These are phyloP conservation scores for Ericerus pela DNA, from an alignment of 1,140 invertebrate genomes.

Conservation along the genomic window DNA sequence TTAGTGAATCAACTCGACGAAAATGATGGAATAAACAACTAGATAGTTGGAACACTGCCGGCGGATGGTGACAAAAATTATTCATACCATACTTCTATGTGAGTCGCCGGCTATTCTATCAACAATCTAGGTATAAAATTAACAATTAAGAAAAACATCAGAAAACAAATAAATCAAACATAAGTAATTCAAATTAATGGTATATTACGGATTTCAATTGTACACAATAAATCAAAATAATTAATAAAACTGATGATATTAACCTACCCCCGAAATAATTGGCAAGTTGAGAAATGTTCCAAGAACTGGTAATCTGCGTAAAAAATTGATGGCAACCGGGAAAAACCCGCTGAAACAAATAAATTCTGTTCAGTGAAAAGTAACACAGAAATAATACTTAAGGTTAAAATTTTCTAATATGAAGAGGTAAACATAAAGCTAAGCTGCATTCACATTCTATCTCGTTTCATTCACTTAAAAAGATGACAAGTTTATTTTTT, in stretches of 20 bases:
- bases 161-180: neutral
- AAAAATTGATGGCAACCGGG: conserved; percentile 76
- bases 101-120: conserved; percentile 44
- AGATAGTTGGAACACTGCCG: too few relatives aligned
- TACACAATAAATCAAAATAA: too few relatives aligned
- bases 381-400: conserved; percentile 5
- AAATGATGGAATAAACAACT: too few relatives aligned
- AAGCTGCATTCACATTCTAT: neutral
- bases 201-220: too few relatives aligned
- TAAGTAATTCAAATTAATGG: too few relatives aligned
- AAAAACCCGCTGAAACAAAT: conserved; percentile 55
- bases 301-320: conserved; percentile 58
- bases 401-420: neutral
- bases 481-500: conserved; percentile 20
- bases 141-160: neutral
- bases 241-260: too few relatives aligned
- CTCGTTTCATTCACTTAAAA: neutral
- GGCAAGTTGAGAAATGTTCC: conserved; percentile 59
- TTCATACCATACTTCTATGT: conserved; percentile 44
- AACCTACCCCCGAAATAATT: conserved; percentile 43
- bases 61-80: too few relatives aligned
- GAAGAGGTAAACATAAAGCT: neutral
- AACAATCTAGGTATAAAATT: conserved; percentile 32
- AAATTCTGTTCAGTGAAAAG: conserved; percentile 16
- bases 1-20: too few relatives aligned